Conservation (phyloP, 1,140 invertebrate species). For the Penaeus chinensis region DNA sequence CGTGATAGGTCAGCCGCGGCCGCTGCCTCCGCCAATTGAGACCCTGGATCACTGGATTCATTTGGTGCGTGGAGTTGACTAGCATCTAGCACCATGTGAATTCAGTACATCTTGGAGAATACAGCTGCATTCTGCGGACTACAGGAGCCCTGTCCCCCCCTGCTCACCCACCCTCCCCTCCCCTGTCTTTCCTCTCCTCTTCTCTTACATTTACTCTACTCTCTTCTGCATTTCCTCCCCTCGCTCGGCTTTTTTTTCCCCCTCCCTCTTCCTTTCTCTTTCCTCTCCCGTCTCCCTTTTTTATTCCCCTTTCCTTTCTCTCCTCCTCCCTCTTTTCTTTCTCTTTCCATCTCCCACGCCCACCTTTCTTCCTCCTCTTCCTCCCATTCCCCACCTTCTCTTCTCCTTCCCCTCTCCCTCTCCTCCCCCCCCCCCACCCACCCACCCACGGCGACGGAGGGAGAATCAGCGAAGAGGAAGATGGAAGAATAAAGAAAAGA, state of each 20-base stretch:
- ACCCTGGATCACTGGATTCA: slow-evolving; percentile 61
- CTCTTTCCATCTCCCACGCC: too few species aligned
- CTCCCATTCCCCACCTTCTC: too few species aligned
- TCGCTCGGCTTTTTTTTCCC: too few species aligned
- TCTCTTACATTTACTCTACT: neutral
- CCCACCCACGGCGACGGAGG: too few species aligned
- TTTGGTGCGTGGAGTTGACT: slow-evolving; percentile 57
- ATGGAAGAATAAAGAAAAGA: too few species aligned
- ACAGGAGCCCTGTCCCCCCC: neutral
- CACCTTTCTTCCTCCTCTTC: too few species aligned
- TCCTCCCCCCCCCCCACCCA: too few species aligned
- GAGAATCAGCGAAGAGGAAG: too few species aligned
- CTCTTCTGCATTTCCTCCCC: too few species aligned
- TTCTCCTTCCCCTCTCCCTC: too few species aligned
- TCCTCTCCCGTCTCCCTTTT: neutral
- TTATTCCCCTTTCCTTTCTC: too few species aligned
- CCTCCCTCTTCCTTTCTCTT: neutral
- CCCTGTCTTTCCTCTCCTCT: slow-evolving; percentile 29
- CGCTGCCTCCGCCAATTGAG: slow-evolving; percentile 48
- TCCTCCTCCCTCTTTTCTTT: too few species aligned
- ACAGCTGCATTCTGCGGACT: slow-evolving; percentile 20
- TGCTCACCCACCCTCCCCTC: neutral
- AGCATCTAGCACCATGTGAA: slow-evolving; percentile 61
- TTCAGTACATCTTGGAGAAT: slow-evolving; percentile 60
- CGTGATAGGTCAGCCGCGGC: slow-evolving; percentile 44